Conservation (phyloP, 2,888 invertebrate species). For the Morpho deidamia region DNA sequence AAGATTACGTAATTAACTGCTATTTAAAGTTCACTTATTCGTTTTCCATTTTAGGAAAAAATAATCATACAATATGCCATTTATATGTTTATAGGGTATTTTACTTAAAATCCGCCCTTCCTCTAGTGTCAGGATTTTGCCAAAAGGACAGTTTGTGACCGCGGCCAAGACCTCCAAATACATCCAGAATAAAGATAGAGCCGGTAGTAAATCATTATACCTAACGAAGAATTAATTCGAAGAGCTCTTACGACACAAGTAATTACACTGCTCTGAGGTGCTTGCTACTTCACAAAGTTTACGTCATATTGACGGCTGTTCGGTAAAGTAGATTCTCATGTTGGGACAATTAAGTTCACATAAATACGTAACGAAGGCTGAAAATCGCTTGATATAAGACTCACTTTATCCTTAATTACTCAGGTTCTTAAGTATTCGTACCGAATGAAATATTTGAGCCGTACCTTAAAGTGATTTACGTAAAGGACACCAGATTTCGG, state of each 20-base stretch:
- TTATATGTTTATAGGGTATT: too few relatives aligned
- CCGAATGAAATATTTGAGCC: slow-evolving; percentile 11
- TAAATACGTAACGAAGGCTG: slow-evolving; percentile 10
- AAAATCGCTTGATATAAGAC: slow-evolving; percentile 11
- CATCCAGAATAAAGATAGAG: not conserved
- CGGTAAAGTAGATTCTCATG: slow-evolving; percentile 4
- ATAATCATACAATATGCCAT: too few relatives aligned
- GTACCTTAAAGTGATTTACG: slow-evolving; percentile 12
- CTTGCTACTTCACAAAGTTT: not conserved
- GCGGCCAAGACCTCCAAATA: too few relatives aligned
- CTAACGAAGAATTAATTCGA: too few relatives aligned
- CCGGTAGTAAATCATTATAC: not conserved
- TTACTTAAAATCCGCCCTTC: too few relatives aligned
- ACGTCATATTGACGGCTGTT: not conserved
- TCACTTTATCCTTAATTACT: slow-evolving; percentile 20
- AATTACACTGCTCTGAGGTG: too few relatives aligned
- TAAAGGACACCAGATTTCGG: slow-evolving; percentile 8
- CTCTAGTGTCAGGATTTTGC: too few relatives aligned
- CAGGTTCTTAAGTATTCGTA: slow-evolving; percentile 18
- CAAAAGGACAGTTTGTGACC: too few relatives aligned
- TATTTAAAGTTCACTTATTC: too few relatives aligned
- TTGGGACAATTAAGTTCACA: slow-evolving; percentile 13
- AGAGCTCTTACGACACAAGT: too few relatives aligned
- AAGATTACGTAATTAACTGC: too few relatives aligned
- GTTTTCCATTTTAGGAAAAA: too few relatives aligned